These are phyloP conservation scores for Melolontha melolontha DNA, from an alignment of 2,888 invertebrate species.

Conservation along the genomic window DNA sequence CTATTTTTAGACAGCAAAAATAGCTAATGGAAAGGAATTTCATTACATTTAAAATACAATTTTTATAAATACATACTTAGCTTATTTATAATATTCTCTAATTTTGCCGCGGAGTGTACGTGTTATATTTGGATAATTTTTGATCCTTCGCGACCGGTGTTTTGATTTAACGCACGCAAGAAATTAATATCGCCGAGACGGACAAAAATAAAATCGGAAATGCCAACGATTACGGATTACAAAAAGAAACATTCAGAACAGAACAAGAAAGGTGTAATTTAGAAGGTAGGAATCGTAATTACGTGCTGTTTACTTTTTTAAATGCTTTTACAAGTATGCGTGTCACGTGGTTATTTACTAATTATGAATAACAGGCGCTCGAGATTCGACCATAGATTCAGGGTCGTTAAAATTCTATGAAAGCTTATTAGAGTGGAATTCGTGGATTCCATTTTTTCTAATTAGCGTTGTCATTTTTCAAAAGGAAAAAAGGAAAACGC, in stretches of 20 bases:
- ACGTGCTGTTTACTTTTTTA: background rate
- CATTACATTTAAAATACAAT: too few species aligned
- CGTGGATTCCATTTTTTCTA: slow-evolving; percentile 7
- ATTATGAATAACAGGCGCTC: too few species aligned
- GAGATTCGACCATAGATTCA: slow-evolving; percentile 14
- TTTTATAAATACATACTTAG: too few species aligned
- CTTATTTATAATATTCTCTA: too few species aligned
- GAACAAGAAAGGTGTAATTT: background rate
- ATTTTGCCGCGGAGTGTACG: background rate
- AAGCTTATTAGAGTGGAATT: slow-evolving; percentile 29
- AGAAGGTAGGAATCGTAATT: slow-evolving; percentile 5
- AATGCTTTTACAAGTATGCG: too few species aligned
- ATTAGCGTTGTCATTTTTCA: slow-evolving; percentile 18
- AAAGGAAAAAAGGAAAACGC: background rate
- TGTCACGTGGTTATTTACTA: too few species aligned
- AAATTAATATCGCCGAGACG: slow-evolving; percentile 24
- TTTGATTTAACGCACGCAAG: slow-evolving; percentile 25
- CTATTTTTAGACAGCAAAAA: too few species aligned
- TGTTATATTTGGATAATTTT: slow-evolving; percentile 28
- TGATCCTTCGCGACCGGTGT: slow-evolving; percentile 20
- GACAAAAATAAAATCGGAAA: slow-evolving; percentile 18
- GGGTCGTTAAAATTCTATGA: slow-evolving; percentile 32
- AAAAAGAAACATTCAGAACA: background rate
- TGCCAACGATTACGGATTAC: slow-evolving; percentile 3
- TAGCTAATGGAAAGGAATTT: too few species aligned